These are phyloP conservation scores for Thalpophila matura DNA, from an alignment of 2,888 invertebrate species.

Conservation along the genomic window DNA sequence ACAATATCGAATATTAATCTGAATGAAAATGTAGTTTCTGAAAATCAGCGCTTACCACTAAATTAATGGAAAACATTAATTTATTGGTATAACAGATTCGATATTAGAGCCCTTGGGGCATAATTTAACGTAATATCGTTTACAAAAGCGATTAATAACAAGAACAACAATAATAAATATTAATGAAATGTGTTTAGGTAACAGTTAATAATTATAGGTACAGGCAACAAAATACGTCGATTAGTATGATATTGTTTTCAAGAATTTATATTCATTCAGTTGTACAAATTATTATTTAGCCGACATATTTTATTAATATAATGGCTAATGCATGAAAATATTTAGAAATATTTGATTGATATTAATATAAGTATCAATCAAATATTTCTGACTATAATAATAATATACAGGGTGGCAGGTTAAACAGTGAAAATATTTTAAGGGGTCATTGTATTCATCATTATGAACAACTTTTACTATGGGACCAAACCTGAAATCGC, in stretches of 20 bases:
- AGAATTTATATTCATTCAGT: no score
- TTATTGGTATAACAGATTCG: not conserved
- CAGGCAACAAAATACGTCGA: not conserved
- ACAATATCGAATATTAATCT: not conserved
- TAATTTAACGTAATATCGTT: conserved; percentile 22
- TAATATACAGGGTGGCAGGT: no score
- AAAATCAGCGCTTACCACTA: not conserved
- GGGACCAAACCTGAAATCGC: no score
- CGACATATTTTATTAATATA: not conserved
- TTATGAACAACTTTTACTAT: no score
- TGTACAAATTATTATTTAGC: not conserved
- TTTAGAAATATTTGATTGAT: no score
- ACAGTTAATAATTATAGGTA: not conserved
- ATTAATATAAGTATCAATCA: no score
- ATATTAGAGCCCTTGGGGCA: conserved; percentile 9
- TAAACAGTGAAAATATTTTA: no score
- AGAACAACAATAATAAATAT: conserved; percentile 8
- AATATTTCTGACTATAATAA: no score
- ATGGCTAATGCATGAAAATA: no score
- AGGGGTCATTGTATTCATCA: no score
- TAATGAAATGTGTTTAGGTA: not conserved
- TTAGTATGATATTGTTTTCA: not conserved
- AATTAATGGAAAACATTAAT: not conserved
- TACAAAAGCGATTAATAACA: conserved; percentile 22
- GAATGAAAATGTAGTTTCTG: no score